A percentile compares a stretch with the other conserved stretches of the same genome.
phyloP scores from a whole-genome alignment of 1,140 invertebrate genomes.

The Neotoxoptera formosana region DNA sequence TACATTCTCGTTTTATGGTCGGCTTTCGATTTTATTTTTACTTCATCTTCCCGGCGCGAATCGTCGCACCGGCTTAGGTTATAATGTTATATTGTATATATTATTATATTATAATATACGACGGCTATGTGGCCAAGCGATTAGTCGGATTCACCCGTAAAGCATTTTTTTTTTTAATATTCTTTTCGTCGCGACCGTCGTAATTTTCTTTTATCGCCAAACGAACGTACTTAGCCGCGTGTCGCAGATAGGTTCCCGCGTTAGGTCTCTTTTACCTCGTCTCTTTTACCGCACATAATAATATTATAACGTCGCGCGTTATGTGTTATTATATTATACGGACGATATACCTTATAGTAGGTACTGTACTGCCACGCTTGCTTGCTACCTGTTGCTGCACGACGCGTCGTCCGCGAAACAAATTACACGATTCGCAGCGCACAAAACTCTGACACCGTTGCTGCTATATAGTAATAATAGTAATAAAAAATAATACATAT shows the following conservation, averaged over 20 bases:
- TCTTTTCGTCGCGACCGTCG: neutral
- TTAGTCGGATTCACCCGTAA: neutral
- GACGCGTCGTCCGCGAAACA: neutral
- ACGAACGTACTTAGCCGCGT: neutral
- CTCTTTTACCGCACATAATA: neutral
- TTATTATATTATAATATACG: neutral
- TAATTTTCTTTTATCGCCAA: neutral
- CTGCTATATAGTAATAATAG: neutral
- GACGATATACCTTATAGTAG: neutral
- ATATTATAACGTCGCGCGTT: neutral
- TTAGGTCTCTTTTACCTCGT: neutral
- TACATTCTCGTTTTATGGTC: slow-evolving; percentile 37
- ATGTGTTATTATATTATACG: neutral
- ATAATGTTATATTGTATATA: neutral
- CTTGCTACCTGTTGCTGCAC: neutral
- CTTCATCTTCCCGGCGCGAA: neutral
- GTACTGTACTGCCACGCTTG: neutral
- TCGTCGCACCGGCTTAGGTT: slow-evolving; percentile 13
- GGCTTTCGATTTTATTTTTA: slow-evolving; percentile 6
- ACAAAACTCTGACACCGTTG: neutral
- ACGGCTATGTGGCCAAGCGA: neutral
- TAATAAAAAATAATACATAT: neutral
- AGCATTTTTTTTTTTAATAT: neutral
- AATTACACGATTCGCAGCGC: slow-evolving; percentile 2
- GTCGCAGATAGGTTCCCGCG: neutral